These are phyloP conservation scores for Nebria brevicollis DNA, from an alignment of 2,888 invertebrate species.

Conservation along the genomic window DNA sequence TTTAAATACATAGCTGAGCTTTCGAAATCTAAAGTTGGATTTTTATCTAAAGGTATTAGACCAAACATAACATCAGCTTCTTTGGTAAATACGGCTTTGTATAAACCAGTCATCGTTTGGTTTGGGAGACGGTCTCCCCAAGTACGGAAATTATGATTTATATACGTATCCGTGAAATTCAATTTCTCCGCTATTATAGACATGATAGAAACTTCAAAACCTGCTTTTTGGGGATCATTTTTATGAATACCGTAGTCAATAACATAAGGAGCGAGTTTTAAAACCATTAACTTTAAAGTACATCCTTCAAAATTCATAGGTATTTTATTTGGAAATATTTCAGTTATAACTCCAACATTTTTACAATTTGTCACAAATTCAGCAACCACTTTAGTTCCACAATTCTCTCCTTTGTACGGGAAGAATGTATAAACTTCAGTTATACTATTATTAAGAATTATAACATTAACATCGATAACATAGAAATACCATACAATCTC, in stretches of 20 bases:
- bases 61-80: conserved; percentile 67
- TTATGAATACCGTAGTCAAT: conserved; percentile 40
- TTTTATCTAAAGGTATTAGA: conserved; percentile 59
- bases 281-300: conserved; percentile 46
- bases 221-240: conserved; percentile 46
- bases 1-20: conserved; percentile 14
- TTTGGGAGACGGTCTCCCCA: conserved; percentile 63
- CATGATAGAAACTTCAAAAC: conserved; percentile 50
- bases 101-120: conserved; percentile 65
- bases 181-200: conserved; percentile 46
- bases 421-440: conserved; percentile 18
- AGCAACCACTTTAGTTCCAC: neutral
- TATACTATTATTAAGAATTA: neutral
- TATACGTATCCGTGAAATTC: conserved; percentile 49
- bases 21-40: conserved; percentile 24
- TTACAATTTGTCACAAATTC: conserved; percentile 10
- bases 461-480: conserved; percentile 22
- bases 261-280: conserved; percentile 49
- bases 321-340: conserved; percentile 36
- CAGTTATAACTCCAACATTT: neutral
- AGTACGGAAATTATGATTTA: conserved; percentile 38
- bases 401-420: conserved; percentile 7
- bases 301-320: conserved; percentile 48
- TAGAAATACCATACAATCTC: conserved; percentile 29
- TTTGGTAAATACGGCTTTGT: conserved; percentile 61